Evolutionary conservation across 2,888 invertebrate genomes (phyloP), one percentile per base, ranked within the genome.

Genomic region (Sarcophaga carnaria): DNA sequence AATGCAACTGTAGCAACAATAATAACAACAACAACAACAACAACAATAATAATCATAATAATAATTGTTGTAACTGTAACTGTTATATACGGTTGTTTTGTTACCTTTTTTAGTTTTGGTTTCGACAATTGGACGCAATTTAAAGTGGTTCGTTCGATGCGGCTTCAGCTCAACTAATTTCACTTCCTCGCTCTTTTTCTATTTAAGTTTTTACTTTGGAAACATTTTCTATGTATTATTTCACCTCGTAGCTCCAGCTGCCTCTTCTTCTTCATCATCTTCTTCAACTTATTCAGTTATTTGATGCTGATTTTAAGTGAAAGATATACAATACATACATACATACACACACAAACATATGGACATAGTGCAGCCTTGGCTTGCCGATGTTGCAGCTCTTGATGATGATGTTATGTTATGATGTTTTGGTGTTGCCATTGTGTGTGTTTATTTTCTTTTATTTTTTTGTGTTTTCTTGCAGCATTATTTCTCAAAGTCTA

Each of bases 21-120:
- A 72, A 72, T 27, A 47, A 22, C 25, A n/a, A 49, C 54, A 62
- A 49, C 54, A 77, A 78, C 6, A 69, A 62, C 49, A 72, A 70
- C 83, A 85, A 77, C 88, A 88, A 80, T 78, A 89, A 89, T 89
- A 89, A 88, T 71, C 10, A 37, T 37, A 37, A 37, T 37, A 37
- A 37, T 37, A 37, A 37, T 37, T 37, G 37, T 37, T 37, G 37
- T 37, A 76, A 45, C 59, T n/a, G 62, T 69, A 80, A 78, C 83
- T 81, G 80, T 86, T 80, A 71, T 80, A 80, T 71, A 82, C 79
- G 67, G 69, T 79, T 54, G 47, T 45, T 74, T 83, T 78, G 69
- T 20, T 14, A 20, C 22, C 22, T 37, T 75, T 25, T 49, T 62
- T 17, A 20, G 12, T 59, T 62, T 83, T 37, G 54, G 54, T 25